Percentiles rank a stretch among this genome's conserved stretches.
Evolutionary conservation across 2,113 vertebrate genomes (phyloP).

Genomic region (Phoenicopterus ruber): DNA sequence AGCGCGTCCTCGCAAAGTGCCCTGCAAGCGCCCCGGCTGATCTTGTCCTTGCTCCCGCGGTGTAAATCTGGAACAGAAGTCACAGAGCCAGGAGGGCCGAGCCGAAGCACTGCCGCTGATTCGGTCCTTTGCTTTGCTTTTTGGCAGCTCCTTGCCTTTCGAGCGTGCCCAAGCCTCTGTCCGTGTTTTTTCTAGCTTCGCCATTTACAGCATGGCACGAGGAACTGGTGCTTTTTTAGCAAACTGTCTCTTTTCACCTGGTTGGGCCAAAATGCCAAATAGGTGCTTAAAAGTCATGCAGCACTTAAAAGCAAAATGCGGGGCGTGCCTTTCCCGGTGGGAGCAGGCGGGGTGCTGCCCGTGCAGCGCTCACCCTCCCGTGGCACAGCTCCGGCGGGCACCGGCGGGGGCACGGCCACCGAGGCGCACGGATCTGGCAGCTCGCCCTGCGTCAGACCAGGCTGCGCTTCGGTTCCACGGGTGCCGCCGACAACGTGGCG

Average conservation of each 20-base stretch:
- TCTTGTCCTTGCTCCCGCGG: fast-evolving
- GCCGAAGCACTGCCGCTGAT: not conserved
- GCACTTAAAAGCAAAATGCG: not conserved
- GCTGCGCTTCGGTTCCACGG: not conserved
- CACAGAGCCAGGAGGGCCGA: fast-evolving
- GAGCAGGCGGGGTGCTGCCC: not conserved
- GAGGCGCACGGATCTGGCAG: not conserved
- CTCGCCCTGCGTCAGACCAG: not conserved
- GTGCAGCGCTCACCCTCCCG: fast-evolving
- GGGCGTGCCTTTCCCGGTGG: fast-evolving
- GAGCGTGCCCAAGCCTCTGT: not conserved
- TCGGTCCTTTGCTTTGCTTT: not conserved
- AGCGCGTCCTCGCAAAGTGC: fast-evolving
- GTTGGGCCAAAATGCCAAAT: not conserved
- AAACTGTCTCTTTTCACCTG: not conserved
- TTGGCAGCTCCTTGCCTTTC: not conserved
- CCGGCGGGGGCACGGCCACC: not conserved
- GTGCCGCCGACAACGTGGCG: not conserved
- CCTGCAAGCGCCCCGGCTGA: fast-evolving
- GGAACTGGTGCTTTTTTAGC: not conserved
- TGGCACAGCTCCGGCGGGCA: not conserved
- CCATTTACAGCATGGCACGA: not conserved
- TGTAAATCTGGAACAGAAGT: not conserved
- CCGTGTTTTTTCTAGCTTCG: not conserved
- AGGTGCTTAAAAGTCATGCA: not conserved